Percentiles rank a stretch among this genome's conserved stretches.
Evolutionary conservation across 2,888 invertebrate genomes (phyloP).

Genomic region (Tachina grossa): DNA sequence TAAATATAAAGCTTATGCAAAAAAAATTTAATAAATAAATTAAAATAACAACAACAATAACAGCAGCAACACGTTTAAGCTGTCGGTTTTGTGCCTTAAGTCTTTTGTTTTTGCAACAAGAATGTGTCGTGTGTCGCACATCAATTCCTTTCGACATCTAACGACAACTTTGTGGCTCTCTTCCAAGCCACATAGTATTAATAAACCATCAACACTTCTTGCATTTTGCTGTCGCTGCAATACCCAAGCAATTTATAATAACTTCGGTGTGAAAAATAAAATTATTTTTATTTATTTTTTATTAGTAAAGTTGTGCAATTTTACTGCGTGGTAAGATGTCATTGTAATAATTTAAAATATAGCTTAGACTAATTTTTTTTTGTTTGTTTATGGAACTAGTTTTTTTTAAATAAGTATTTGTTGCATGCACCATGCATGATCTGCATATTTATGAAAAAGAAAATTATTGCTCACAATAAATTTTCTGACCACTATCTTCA

Average conservation of each 20-base stretch:
- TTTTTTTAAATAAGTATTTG: neutral
- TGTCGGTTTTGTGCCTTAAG: neutral
- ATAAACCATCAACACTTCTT: neutral
- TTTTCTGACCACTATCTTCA: neutral
- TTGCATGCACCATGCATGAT: neutral
- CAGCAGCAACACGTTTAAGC: neutral
- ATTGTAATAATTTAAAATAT: neutral
- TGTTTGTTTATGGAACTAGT: neutral
- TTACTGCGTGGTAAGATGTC: neutral
- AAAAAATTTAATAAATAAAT: neutral
- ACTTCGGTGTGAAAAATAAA: neutral
- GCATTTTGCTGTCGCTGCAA: neutral
- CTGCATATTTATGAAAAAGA: neutral
- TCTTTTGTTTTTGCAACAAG: neutral
- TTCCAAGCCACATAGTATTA: neutral
- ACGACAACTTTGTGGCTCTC: neutral
- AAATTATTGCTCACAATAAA: neutral
- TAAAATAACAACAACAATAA: neutral
- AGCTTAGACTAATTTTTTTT: too few species aligned
- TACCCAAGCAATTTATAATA: neutral
- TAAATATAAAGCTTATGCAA: neutral
- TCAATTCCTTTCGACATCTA: slow-evolving; percentile 5
- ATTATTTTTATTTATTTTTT: neutral
- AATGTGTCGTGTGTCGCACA: neutral
- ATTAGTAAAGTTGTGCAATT: too few species aligned